Conservation (phyloP, 2,797 vertebrate genomes). For the Aeoliscus strigatus region DNA sequence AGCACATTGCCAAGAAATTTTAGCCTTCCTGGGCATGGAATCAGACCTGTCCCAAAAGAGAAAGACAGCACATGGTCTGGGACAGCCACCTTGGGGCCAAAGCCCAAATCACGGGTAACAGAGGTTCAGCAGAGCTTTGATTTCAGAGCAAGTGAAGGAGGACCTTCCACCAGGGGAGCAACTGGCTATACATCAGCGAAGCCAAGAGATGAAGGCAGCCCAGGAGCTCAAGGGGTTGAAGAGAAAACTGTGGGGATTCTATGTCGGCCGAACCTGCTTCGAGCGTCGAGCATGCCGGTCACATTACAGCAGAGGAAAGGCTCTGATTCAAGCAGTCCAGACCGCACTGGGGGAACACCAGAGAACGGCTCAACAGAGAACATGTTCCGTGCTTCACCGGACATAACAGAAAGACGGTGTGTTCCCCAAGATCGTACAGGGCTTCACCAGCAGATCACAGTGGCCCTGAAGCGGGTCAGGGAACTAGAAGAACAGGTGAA, state of each 20-base stretch:
- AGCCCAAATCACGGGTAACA: conserved; percentile 78
- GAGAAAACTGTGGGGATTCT: conserved; percentile 62
- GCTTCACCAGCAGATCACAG: conserved; percentile 76
- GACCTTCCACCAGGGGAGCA: conserved; percentile 39
- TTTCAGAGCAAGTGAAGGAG: conserved; percentile 59
- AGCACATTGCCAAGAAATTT: conserved; percentile 95
- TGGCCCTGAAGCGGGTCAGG: conserved; percentile 69
- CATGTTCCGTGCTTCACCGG: conserved; percentile 62
- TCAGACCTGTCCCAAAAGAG: conserved; percentile 70
- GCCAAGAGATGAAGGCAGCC: conserved; percentile 54
- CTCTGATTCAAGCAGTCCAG: conserved; percentile 65
- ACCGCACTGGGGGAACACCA: conserved; percentile 40
- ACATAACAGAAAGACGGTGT: conserved; percentile 36
- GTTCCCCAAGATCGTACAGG: conserved; percentile 58
- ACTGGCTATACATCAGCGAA: conserved; percentile 53
- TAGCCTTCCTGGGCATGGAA: conserved; percentile 85
- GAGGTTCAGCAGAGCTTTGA: conserved; percentile 78
- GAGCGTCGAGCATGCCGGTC: conserved; percentile 92
- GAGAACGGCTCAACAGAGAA: conserved; percentile 68
- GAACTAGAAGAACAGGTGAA: conserved; percentile 79
- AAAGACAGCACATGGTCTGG: conserved; percentile 80
- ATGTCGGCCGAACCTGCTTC: conserved; percentile 83
- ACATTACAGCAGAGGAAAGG: conserved; percentile 79
- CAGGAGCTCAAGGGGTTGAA: conserved; percentile 37
- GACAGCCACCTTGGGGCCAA: conserved; percentile 73